A percentile compares a stretch with the other conserved stretches of the same genome.
These are phyloP conservation scores for Pharmacophagus antenor DNA, from an alignment of 2,888 invertebrate species.

Conservation along the genomic window DNA sequence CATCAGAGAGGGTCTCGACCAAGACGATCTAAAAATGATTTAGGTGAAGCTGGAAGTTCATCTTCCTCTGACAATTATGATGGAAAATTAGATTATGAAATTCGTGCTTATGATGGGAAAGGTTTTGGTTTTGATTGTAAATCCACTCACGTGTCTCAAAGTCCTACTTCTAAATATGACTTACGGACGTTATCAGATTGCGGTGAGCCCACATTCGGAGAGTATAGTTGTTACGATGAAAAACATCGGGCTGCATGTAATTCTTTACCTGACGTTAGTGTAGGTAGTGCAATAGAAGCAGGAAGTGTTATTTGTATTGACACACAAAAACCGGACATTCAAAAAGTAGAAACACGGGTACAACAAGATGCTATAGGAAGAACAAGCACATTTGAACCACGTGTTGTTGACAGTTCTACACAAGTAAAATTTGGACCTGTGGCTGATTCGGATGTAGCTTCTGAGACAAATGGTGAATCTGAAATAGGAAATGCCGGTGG, in stretches of 20 bases:
- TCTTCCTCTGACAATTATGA: slow-evolving; percentile 84
- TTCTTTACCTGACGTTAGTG: slow-evolving; percentile 82
- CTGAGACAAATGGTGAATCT: slow-evolving; percentile 66
- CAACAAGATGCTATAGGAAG: slow-evolving; percentile 60
- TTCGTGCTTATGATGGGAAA: slow-evolving; percentile 77
- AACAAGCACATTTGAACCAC: slow-evolving; percentile 75
- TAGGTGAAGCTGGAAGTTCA: slow-evolving; percentile 86
- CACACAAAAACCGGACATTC: slow-evolving; percentile 76
- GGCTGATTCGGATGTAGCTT: slow-evolving; percentile 62
- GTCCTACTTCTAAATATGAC: slow-evolving; percentile 70
- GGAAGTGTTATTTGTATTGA: slow-evolving; percentile 78
- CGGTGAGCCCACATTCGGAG: slow-evolving; percentile 80
- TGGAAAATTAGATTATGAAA: slow-evolving; percentile 78
- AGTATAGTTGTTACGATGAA: slow-evolving; percentile 85
- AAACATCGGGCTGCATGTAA: slow-evolving; percentile 81
- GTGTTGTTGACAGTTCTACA: slow-evolving; percentile 75
- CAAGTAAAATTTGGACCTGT: slow-evolving; percentile 75
- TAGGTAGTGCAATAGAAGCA: slow-evolving; percentile 82
- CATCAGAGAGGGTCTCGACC: slow-evolving; percentile 88
- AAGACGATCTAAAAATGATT: slow-evolving; percentile 88
- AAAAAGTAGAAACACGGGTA: slow-evolving; percentile 64
- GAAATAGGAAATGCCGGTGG: slow-evolving; percentile 67
- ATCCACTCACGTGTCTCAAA: slow-evolving; percentile 77
- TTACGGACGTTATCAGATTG: slow-evolving; percentile 77
- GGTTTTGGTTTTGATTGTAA: slow-evolving; percentile 81